Base-by-base conservation (phyloP, 2,888 invertebrate species). In the Phaedon cochleariae region DNA sequence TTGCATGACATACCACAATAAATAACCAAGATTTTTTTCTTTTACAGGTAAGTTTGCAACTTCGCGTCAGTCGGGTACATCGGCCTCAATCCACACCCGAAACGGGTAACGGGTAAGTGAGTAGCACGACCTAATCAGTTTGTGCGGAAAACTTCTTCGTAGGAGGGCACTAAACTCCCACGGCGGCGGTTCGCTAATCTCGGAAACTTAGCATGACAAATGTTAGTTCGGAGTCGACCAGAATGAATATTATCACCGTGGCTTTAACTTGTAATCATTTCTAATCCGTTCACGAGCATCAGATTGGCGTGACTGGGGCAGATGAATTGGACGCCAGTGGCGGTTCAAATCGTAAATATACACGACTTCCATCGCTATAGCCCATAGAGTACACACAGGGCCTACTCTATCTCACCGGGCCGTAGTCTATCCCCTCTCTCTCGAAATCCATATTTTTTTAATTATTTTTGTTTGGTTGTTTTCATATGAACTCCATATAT, bases 271-370 rank as follows among this genome's bases (percentile, higher is more conserved):
- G 65, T 69, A 69, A 66, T 69, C 69, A 69, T 60, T 62, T 53
- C 64, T 69, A 66, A 69, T 69, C 66, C 69, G 62, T 69, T 66
- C 69, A 69, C 52, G 59, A 64, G 64, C 62, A 64, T 69, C 61
- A 69, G 61, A 63, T 66, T 66, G 58, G 69, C 66, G 69, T 69
- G 69, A 69, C 69, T 69, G 55, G 26, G 62, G 55, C 48, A 54
- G 29, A 48, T 55, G 48, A 55, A 60, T 51, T 52, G 34, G 45
- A 17, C 41, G 34, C 12, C 53, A 57, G 57, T 57, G 57, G 57
- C 45, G 57, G 15, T 45, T 21, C 20, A 1, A 20, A 5, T 48
- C 2, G 48, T 12, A 10, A 48, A 10, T 15, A 9, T 20, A 41
- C 41, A 10, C 5, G 10, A n/a, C n/a, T n/a, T n/a, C n/a, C n/a